Base-by-base conservation (phyloP, 2,888 invertebrate genomes). In the Philereme transversata region DNA sequence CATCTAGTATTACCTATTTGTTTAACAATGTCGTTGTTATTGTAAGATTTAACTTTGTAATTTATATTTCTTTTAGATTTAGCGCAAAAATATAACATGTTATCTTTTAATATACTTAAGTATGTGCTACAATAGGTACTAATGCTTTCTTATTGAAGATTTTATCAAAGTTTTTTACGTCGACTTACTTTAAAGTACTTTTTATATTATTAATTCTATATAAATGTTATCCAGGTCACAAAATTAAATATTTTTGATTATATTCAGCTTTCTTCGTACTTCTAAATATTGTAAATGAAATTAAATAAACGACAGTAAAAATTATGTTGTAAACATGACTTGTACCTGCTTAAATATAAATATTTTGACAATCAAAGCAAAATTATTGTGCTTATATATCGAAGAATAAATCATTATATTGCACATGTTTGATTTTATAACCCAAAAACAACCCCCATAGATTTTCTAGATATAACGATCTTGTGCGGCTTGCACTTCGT, bases 331-430 rank as follows among this genome's bases (percentile, higher is more conserved):
- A 82, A 85, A 85, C 87, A 89, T 90, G 87, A 91, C 88, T 87
- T 87, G 91, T 92, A 91, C 91, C 91, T 92, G 91, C 90, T 91
- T 85, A 81, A 83, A 79, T 83, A 88, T 84, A 80, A 84, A 89
- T 90, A 89, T 88, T 88, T 88, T 87, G 84, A 84, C 87, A 87
- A 84, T 88, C 92, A 91, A 92, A 92, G 92, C 92, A 92, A 91
- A 92, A 88, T 92, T 87, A 91, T 86, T 90, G 90, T 87, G 92
- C 92, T 91, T 92, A 88, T 84, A 80, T 87, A 89, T 88, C 86
- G 82, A 87, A 86, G 80, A 90, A 89, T 90, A 91, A 91, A 91
- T 87, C 86, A 88, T 85, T 87, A 86, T 90, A 90, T 89, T 88
- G 85, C 83, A 87, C 83, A 62, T 78, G 73, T 83, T 83, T 85